These are phyloP conservation scores for Drosophila antonietae DNA, from an alignment of 2,888 invertebrate species.

Conservation along the genomic window DNA sequence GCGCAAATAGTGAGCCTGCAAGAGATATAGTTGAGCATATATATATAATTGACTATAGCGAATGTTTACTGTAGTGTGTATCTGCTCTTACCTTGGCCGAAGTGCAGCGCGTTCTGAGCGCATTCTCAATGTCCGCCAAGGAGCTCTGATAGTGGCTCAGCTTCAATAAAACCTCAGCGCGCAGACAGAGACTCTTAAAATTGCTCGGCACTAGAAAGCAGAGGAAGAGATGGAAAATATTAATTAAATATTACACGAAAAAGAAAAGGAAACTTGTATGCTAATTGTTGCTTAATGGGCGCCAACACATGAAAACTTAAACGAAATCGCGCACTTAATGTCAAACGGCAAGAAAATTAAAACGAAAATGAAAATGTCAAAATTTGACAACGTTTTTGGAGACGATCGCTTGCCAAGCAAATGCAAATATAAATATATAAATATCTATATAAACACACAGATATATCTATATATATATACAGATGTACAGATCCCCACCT, in stretches of 20 bases:
- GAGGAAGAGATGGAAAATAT: constrained; percentile 28
- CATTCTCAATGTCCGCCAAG: constrained; percentile 88
- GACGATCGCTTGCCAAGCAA: constrained; percentile 39
- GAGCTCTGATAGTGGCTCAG: constrained; percentile 88
- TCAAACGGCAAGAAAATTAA: constrained; percentile 35
- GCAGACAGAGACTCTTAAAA: constrained; percentile 87
- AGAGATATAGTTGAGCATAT: constrained; percentile 2
- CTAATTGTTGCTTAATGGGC: constrained; percentile 23
- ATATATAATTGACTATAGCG: neutral
- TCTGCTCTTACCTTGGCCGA: constrained; percentile 87
- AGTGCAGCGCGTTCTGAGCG: constrained; percentile 87
- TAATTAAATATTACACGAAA: neutral
- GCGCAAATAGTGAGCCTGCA: constrained; percentile 86
- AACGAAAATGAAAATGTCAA: constrained; percentile 63
- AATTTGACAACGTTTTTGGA: constrained; percentile 38
- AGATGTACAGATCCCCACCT: neutral
- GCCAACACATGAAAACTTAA: constrained; percentile 2
- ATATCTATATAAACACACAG: neutral
- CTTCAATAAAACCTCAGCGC: constrained; percentile 87
- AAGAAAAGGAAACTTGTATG: neutral
- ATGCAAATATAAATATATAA: constrained; percentile 45
- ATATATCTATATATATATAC: neutral
- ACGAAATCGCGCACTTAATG: constrained; percentile 54
- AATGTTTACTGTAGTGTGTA: neutral
- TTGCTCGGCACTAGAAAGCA: constrained; percentile 86